Evolutionary conservation across 2,888 invertebrate genomes (phyloP).

Genomic region (Leptinotarsa rubiginosa): DNA sequence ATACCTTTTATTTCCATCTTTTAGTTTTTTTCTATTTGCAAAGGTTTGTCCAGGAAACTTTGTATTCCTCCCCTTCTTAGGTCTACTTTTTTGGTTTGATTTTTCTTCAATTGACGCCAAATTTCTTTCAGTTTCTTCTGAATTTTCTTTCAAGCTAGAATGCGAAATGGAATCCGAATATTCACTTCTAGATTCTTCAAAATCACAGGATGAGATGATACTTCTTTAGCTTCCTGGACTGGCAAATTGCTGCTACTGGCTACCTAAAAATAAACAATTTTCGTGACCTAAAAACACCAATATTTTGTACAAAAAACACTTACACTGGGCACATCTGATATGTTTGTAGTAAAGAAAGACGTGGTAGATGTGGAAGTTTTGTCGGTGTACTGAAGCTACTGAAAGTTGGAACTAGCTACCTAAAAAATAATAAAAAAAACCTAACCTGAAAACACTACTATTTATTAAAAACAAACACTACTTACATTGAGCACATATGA

Average conservation of each 20-base stretch:
- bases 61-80: no score
- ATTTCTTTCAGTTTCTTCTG: no score
- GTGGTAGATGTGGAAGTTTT: neutral
- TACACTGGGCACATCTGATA: neutral
- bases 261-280: constrained; percentile 10
- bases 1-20: no score
- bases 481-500: neutral
- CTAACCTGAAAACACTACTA: constrained; percentile 2
- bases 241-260: neutral
- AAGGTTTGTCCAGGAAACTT: no score
- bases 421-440: neutral
- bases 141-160: no score
- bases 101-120: no score
- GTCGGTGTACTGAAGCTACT: neutral
- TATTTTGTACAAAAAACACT: constrained; percentile 7
- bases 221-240: no score
- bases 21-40: no score
- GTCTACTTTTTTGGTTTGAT: no score
- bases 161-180: no score
- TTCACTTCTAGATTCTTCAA: no score
- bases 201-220: no score
- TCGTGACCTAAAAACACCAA: constrained; percentile 7
- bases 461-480: constrained; percentile 1
- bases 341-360: constrained; percentile 8
- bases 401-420: neutral